phyloP scores from a whole-genome alignment of 2,888 invertebrate genomes.

The Pristionchus japonicus region DNA sequence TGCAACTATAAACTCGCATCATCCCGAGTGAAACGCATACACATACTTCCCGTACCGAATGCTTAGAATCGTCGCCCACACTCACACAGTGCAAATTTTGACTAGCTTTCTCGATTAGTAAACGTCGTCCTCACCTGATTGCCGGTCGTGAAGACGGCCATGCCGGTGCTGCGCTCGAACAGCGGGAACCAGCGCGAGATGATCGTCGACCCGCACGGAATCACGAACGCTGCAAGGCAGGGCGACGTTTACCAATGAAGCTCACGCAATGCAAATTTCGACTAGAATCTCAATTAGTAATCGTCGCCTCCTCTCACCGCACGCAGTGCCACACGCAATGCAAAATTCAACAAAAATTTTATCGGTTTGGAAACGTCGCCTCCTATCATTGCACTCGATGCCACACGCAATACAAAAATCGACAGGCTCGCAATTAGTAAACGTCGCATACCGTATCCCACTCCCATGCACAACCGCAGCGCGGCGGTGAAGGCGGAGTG shows the following conservation, averaged over 20 bases:
- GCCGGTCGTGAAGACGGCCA: slow-evolving; percentile 73
- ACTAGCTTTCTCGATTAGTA: background rate
- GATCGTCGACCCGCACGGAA: slow-evolving; percentile 67
- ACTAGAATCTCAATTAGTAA: background rate
- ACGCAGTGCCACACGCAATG: too few relatives aligned
- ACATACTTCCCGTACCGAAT: too few relatives aligned
- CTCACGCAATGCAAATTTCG: background rate
- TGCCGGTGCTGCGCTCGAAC: slow-evolving; percentile 70
- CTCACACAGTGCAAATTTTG: background rate
- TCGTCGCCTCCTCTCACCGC: too few relatives aligned
- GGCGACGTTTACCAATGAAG: background rate
- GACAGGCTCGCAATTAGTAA: background rate
- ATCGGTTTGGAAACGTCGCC: too few relatives aligned
- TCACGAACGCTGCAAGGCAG: slow-evolving; percentile 60
- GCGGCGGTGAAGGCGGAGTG: slow-evolving; percentile 53
- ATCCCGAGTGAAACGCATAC: too few relatives aligned
- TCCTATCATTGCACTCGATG: too few relatives aligned
- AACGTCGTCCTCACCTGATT: slow-evolving; percentile 51
- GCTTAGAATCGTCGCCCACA: background rate
- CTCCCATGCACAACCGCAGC: slow-evolving; percentile 65
- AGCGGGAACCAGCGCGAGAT: slow-evolving; percentile 71
- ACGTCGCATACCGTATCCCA: slow-evolving; percentile 64
- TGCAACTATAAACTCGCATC: too few relatives aligned
- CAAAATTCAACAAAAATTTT: too few relatives aligned
- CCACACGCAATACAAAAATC: too few relatives aligned